phyloP scores from a whole-genome alignment of 2,113 vertebrate species.

The Nerophis lumbriciformis region DNA sequence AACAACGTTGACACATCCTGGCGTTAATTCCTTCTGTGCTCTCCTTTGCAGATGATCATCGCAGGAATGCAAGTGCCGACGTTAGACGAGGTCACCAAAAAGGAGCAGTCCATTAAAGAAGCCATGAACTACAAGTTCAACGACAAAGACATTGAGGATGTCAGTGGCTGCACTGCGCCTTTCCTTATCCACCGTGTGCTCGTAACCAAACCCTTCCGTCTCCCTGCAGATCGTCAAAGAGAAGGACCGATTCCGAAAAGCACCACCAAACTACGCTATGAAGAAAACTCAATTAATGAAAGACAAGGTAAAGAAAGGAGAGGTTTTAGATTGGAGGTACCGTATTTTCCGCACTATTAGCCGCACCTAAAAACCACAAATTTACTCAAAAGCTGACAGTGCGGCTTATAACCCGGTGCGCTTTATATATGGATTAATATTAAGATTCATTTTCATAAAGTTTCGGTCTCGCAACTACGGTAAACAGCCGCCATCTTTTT shows the following conservation, averaged over 20 bases:
- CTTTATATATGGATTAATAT: no score
- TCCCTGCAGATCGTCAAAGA: slow-evolving; percentile 91
- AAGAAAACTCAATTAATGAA: slow-evolving; percentile 97
- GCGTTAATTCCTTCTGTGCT: neutral
- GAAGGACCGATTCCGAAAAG: slow-evolving; percentile 95
- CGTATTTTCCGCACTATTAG: no score
- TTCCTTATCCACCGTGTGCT: no score
- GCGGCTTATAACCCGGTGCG: no score
- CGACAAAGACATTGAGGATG: slow-evolving; percentile 98
- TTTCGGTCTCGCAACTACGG: no score
- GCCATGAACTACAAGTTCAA: slow-evolving; percentile 98
- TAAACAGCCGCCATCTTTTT: no score
- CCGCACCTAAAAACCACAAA: no score
- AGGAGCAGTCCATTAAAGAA: slow-evolving; percentile 96
- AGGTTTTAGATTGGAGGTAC: neutral
- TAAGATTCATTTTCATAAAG: no score
- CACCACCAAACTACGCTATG: slow-evolving; percentile 97
- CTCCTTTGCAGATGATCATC: slow-evolving; percentile 82
- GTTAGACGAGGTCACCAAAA: slow-evolving; percentile 96
- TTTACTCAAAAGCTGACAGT: no score
- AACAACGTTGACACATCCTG: neutral
- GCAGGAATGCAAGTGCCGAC: slow-evolving; percentile 96
- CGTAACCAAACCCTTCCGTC: neutral
- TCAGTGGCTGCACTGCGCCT: slow-evolving; percentile 54
- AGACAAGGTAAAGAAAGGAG: slow-evolving; percentile 82